phyloP scores from a whole-genome alignment of 2,797 vertebrate genomes.

The Gadopsis bispinosus region DNA sequence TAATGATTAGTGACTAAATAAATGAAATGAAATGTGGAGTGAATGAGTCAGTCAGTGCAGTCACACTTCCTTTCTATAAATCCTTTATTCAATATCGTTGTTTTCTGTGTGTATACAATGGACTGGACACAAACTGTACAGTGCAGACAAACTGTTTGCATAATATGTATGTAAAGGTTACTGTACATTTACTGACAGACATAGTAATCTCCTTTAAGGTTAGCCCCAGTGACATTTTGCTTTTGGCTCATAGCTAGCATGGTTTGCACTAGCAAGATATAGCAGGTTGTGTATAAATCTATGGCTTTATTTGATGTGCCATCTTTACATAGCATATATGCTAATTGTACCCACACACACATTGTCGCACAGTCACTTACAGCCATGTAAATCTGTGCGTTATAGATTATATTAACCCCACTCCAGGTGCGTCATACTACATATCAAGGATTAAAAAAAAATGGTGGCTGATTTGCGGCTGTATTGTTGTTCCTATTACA shows the following conservation, averaged over 20 bases:
- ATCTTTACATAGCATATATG: neutral
- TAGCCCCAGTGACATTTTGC: conserved; percentile 44
- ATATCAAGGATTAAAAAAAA: conserved; percentile 1
- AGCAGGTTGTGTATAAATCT: neutral
- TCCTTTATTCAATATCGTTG: conserved; percentile 91
- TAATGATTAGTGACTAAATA: neutral
- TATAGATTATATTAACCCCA: neutral
- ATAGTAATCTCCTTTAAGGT: conserved; percentile 59
- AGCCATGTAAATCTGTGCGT: neutral
- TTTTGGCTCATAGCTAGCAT: conserved; percentile 38
- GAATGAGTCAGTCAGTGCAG: conserved; percentile 6
- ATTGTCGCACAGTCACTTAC: neutral
- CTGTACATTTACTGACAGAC: conserved; percentile 84
- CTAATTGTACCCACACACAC: neutral
- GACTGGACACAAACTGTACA: conserved; percentile 92
- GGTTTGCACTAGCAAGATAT: conserved; percentile 68
- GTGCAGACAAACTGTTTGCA: conserved; percentile 94
- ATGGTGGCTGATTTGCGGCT: neutral
- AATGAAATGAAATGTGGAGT: neutral
- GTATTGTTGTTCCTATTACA: no score
- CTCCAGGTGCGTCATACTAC: neutral
- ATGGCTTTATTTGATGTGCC: neutral
- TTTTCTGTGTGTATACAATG: conserved; percentile 92
- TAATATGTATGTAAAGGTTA: conserved; percentile 92
- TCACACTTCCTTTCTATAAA: conserved; percentile 87